Evolutionary conservation across 2,797 vertebrate genomes (phyloP).

Genomic region (Amblyraja radiata): DNA sequence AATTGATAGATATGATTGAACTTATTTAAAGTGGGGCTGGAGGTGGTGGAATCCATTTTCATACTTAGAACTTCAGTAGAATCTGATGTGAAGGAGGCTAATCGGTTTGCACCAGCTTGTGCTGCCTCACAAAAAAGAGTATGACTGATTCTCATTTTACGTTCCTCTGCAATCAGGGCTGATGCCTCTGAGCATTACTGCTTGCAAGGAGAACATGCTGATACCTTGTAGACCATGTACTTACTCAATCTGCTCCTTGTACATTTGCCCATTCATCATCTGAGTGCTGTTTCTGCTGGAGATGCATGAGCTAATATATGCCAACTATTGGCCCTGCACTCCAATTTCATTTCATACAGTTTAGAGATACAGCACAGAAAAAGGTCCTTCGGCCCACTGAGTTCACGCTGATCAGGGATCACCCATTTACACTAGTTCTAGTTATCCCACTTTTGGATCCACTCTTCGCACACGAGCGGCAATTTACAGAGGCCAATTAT

Average conservation of each 20-base stretch:
- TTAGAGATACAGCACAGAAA: no score
- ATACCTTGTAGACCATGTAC: no score
- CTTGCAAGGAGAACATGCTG: not conserved
- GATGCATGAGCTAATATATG: not conserved
- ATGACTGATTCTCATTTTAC: no score
- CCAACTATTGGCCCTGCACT: not conserved
- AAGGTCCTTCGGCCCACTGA: no score
- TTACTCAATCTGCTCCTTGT: no score
- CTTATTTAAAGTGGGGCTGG: not conserved
- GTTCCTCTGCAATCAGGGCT: not conserved
- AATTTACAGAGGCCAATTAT: no score
- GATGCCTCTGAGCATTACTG: not conserved
- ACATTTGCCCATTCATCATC: not conserved
- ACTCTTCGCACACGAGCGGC: no score
- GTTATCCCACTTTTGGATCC: no score
- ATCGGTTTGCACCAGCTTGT: not conserved
- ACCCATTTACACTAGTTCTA: no score
- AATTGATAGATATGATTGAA: not conserved
- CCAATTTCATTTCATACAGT: no score
- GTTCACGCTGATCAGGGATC: no score
- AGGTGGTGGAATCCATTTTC: not conserved
- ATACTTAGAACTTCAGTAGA: not conserved
- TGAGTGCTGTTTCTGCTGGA: not conserved
- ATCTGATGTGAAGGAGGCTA: not conserved
- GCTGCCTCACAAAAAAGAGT: not conserved